Conservation (phyloP, 1,140 invertebrate genomes). For the Akabosia matsudoensis region DNA sequence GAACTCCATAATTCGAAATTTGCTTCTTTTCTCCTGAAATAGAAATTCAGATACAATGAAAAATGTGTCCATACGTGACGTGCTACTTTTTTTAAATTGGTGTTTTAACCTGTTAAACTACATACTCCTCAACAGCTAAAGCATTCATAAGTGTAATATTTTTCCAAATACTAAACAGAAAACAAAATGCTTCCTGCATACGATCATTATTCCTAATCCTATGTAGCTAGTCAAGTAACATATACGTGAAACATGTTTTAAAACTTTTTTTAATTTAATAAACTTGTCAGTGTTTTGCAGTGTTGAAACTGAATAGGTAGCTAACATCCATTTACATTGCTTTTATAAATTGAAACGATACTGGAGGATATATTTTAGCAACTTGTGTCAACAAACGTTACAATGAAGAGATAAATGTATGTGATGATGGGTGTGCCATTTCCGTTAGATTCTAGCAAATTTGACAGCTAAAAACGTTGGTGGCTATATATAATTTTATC, state of each 20-base stretch:
- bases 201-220: constrained; percentile 18
- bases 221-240: constrained; percentile 11
- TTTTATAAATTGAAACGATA: background rate
- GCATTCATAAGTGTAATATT: background rate
- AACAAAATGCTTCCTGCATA: background rate
- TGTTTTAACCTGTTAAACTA: background rate
- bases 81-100: no score
- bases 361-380: background rate
- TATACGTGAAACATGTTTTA: background rate
- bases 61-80: no score
- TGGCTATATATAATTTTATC: background rate
- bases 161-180: background rate
- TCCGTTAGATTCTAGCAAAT: background rate
- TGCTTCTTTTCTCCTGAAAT: constrained; percentile 2
- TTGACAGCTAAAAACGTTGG: background rate
- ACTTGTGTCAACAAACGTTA: background rate
- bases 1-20: no score
- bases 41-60: background rate
- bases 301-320: background rate
- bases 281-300: no score
- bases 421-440: background rate
- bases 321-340: background rate
- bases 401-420: no score
- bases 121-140: background rate
- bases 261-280: background rate